Evolutionary conservation across 2,888 invertebrate species (phyloP).

Genomic region (Nudaria mundana): DNA sequence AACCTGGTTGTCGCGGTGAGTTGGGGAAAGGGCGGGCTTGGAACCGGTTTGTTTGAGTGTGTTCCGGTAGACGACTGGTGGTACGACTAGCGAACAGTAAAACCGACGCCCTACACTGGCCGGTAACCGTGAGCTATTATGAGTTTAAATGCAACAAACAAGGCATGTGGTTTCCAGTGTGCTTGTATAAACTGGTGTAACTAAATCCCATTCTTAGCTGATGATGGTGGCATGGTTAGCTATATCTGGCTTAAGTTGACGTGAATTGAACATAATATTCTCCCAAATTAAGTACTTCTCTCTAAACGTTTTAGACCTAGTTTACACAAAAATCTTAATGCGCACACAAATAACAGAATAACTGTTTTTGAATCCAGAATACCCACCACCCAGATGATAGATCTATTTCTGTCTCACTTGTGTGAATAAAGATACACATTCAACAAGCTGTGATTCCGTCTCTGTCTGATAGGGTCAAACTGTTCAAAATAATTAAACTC

Average conservation of each 20-base stretch:
- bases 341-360: no score
- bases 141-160: conserved; percentile 7
- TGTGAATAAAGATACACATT: conserved; percentile 13
- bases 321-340: no score
- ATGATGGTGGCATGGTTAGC: background rate
- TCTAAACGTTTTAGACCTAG: background rate
- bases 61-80: conserved; percentile 58
- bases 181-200: background rate
- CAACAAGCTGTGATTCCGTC: conserved; percentile 15
- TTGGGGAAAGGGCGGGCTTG: conserved; percentile 59
- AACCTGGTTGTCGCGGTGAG: conserved; percentile 90
- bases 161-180: conserved; percentile 9
- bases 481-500: no score
- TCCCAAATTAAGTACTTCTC: background rate
- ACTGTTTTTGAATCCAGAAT: no score
- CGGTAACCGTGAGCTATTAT: conserved; percentile 13
- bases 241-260: background rate
- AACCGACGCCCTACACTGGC: conserved; percentile 31
- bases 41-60: conserved; percentile 64
- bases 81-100: conserved; percentile 61
- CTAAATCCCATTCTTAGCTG: no score
- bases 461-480: conserved; percentile 11
- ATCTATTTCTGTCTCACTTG: conserved; percentile 17
- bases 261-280: background rate
- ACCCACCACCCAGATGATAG: no score